Evolutionary conservation across 2,797 vertebrate genomes (phyloP).

Genomic region (Lepidocolaptes lacrymiger): DNA sequence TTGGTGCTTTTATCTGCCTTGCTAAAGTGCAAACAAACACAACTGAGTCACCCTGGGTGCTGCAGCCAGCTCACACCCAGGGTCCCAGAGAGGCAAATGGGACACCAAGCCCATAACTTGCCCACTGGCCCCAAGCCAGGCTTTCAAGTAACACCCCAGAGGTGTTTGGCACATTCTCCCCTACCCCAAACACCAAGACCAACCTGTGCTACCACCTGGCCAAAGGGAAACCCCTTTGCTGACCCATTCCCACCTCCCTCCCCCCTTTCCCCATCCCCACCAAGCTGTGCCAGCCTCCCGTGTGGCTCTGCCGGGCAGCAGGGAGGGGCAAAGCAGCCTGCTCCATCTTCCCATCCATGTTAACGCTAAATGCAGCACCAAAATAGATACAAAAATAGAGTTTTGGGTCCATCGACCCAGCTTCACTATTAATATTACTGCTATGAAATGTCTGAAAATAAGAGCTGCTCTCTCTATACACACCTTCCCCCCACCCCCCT

Average conservation of each 20-base stretch:
- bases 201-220: background rate
- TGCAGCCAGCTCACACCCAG: background rate
- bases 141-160: background rate
- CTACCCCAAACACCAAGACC: background rate
- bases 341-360: background rate
- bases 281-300: background rate
- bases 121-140: background rate
- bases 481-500: background rate
- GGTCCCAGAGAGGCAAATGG: background rate
- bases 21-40: conserved; percentile 61
- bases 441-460: conserved; percentile 78
- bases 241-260: background rate
- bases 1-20: background rate
- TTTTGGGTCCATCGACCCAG: conserved; percentile 3
- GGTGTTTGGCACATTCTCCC: background rate
- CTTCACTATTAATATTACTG: conserved; percentile 53
- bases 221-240: background rate
- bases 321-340: conserved; percentile 13
- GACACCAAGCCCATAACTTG: background rate
- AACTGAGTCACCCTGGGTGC: fast-evolving
- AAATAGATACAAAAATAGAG: conserved; percentile 81
- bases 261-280: background rate
- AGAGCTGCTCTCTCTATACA: conserved; percentile 49
- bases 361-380: conserved; percentile 78
- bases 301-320: background rate